Conservation (phyloP, 2,888 invertebrate genomes). For the Ophraella communa region DNA sequence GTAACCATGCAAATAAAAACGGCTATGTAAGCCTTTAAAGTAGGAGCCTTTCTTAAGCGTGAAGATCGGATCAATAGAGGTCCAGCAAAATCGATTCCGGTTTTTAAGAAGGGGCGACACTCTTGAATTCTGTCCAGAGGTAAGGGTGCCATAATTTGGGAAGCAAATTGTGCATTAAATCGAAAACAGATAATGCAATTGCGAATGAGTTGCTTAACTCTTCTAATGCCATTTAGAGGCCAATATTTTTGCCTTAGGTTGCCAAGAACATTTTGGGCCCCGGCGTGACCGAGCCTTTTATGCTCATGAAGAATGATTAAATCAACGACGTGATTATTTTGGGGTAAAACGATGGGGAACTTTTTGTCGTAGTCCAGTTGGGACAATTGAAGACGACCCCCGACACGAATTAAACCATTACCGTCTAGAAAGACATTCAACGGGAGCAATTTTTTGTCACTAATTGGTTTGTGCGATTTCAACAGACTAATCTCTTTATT, state of each 20-base stretch:
- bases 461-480: neutral
- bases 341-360: neutral
- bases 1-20: too few species aligned
- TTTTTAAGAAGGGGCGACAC: too few species aligned
- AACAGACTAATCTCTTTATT: neutral
- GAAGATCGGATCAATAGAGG: too few species aligned
- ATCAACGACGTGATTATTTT: neutral
- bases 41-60: too few species aligned
- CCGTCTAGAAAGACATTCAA: neutral
- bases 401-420: neutral
- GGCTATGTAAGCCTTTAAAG: too few species aligned
- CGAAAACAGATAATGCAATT: too few species aligned
- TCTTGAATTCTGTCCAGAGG: neutral
- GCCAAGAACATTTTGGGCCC: neutral
- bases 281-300: neutral
- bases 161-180: neutral
- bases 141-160: neutral
- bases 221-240: too few species aligned
- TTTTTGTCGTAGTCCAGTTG: neutral
- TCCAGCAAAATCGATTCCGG: too few species aligned
- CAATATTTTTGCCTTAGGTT: neutral
- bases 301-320: neutral
- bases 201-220: too few species aligned
- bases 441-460: neutral
- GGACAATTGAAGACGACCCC: neutral